Evolutionary conservation across 2,888 invertebrate species (phyloP).

Genomic region (Chaitophorus viminalis): DNA sequence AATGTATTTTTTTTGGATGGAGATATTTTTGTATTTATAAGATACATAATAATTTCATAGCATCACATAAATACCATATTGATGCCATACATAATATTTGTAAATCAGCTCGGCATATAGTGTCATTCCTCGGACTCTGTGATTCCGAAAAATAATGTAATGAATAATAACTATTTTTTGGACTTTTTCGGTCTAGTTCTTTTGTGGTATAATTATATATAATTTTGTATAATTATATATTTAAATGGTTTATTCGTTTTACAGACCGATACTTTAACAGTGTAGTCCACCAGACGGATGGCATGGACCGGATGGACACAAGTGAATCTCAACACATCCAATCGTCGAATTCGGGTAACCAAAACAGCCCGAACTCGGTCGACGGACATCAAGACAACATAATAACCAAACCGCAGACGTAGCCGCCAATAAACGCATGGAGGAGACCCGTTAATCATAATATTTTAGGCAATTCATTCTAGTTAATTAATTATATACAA

Average conservation of each 20-base stretch:
- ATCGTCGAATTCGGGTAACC: slow-evolving; percentile 29
- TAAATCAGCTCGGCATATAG: too few species aligned
- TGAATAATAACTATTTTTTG: too few species aligned
- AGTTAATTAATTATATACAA: slow-evolving; percentile 55
- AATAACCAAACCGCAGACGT: slow-evolving; percentile 40
- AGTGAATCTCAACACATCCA: slow-evolving; percentile 58
- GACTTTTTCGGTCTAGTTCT: too few species aligned
- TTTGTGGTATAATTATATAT: too few species aligned
- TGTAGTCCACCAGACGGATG: slow-evolving; percentile 70
- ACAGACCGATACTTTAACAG: slow-evolving; percentile 72
- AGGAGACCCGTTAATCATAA: neutral
- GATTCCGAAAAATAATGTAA: too few species aligned
- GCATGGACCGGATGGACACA: slow-evolving; percentile 68
- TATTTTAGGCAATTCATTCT: slow-evolving; percentile 51
- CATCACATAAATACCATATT: too few species aligned
- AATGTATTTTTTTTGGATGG: too few species aligned
- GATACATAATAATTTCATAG: too few species aligned
- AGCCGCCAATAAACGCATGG: neutral
- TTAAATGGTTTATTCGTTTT: slow-evolving; percentile 35
- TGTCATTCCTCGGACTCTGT: too few species aligned
- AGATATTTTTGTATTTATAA: too few species aligned
- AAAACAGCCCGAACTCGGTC: slow-evolving; percentile 42
- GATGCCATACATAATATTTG: too few species aligned
- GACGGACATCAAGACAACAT: slow-evolving; percentile 58
- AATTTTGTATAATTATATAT: too few species aligned